These are phyloP conservation scores for Crypturellus undulatus DNA, from an alignment of 2,113 vertebrate genomes.

Conservation along the genomic window DNA sequence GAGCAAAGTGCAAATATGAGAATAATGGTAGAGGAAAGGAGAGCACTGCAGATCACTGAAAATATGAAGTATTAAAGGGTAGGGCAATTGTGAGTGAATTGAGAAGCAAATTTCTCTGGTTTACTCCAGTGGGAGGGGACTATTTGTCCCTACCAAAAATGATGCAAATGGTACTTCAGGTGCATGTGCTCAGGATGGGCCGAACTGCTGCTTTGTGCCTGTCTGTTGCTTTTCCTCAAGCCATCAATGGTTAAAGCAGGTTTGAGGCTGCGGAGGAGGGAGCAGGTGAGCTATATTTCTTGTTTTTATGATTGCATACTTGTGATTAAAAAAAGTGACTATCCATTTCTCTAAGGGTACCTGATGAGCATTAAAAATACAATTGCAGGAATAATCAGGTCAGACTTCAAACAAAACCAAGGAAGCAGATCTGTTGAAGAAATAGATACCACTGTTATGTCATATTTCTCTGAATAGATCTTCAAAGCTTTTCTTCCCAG, in stretches of 20 bases:
- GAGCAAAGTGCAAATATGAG: background rate
- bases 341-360: conserved; percentile 51
- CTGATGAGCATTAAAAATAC: conserved; percentile 69
- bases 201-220: background rate
- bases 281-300: conserved; percentile 48
- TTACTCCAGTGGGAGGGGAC: background rate
- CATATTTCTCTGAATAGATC: background rate
- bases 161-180: background rate
- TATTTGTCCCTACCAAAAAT: background rate
- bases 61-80: rapidly evolving
- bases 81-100: background rate
- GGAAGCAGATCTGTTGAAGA: conserved; percentile 50
- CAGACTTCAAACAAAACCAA: conserved; percentile 64
- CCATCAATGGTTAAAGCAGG: background rate
- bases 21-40: background rate
- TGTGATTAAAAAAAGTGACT: conserved; percentile 52
- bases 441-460: conserved; percentile 35
- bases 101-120: background rate
- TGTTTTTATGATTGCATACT: conserved; percentile 56
- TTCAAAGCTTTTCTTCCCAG: background rate
- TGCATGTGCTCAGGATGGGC: background rate
- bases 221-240: background rate
- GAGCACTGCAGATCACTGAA: background rate
- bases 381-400: conserved; percentile 63
- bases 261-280: background rate